phyloP scores from a whole-genome alignment of 1,140 invertebrate species.

The Ceratitis capitata region DNA sequence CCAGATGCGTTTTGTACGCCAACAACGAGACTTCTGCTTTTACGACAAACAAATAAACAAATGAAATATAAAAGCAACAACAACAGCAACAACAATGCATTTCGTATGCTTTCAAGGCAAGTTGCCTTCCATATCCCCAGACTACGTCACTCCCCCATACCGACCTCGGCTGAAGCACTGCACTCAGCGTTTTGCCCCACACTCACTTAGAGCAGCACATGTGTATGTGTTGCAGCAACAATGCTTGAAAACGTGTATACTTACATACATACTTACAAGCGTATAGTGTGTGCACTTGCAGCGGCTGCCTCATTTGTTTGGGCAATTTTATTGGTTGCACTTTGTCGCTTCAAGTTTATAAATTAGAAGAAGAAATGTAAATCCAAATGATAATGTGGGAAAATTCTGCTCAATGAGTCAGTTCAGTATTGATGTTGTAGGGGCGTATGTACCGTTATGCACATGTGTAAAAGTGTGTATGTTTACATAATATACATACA shows the following conservation, averaged over 20 bases:
- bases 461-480: no score
- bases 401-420: constrained; percentile 25
- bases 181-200: neutral
- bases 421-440: constrained; percentile 48
- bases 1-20: constrained; percentile 8
- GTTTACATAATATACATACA: neutral
- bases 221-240: no score
- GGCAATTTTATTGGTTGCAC: constrained; percentile 62
- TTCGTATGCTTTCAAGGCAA: neutral
- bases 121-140: no score
- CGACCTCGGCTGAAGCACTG: neutral
- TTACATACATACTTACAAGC: no score
- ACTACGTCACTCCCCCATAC: no score
- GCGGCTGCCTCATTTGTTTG: constrained; percentile 64
- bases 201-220: neutral
- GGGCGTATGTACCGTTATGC: constrained; percentile 45
- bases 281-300: constrained; percentile 43
- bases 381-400: constrained; percentile 46
- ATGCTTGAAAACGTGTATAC: no score
- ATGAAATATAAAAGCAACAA: neutral
- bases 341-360: constrained; percentile 43
- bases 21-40: neutral
- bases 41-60: neutral
- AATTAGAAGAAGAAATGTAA: constrained; percentile 62
- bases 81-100: neutral